Evolutionary conservation across 2,113 vertebrate genomes (phyloP), one percentile per base, ranked within the genome.

Genomic region (Peromyscus californicus): DNA sequence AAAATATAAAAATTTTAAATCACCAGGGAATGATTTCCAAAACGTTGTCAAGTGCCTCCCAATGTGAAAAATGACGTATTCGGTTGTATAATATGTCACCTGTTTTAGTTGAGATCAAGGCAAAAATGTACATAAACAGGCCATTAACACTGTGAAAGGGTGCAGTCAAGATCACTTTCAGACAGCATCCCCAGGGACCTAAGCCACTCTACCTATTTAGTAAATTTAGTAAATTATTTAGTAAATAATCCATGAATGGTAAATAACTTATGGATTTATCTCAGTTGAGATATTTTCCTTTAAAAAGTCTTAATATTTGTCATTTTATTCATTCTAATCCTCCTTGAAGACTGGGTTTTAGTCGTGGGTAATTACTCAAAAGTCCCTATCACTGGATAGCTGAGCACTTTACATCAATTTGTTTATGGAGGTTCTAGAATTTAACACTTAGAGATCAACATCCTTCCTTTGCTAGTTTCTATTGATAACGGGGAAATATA

Each of bases 1-100:
- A 80, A 92, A 92, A 22, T 59, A 65, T 72, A 90, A 88, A 95
- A 93, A 21, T 90, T 67, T 80, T 54, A 94, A 78, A 29, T 90
- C 90, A 39, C 12, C 65, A 95, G 96, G 54, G 31, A 92, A 54
- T 89, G 67, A 19, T 16, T 90, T 88, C 29, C 26, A 94, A 95
- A 96, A 70, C 75, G 65, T 10, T 90, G 1, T 75, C 59, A 95
- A 95, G 36, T 76, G 79, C 31, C 70, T 93, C 17, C 2, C 57
- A 95, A 75, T 11, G 48, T 90, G 57, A 70, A 16, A 63, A 72
- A 61, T 61, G 33, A 70, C 3, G 36, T 79, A 17, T 83, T 74
- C 24, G 16, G 48, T 83, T 91, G 7, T 15, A 74, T 48, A 78
- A 87, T 57, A 89, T 72, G 10, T 21, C 57, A 33, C 51, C 57